Conservation (phyloP, 2,888 invertebrate species). For the Melieria omissa region DNA sequence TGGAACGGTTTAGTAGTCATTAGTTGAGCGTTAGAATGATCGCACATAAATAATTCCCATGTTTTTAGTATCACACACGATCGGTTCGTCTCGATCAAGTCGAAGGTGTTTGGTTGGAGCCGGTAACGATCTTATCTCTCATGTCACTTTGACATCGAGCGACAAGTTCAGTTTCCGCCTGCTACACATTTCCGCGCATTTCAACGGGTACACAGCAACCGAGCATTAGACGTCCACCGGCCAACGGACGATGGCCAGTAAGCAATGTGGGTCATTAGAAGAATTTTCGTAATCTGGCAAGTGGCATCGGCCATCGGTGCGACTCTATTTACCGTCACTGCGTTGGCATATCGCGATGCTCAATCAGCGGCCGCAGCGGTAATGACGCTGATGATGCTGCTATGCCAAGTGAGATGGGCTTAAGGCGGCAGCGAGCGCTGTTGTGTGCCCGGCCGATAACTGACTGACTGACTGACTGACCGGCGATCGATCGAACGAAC, state of each 20-base stretch:
- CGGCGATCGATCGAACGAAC: no score
- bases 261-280: slow-evolving; percentile 31
- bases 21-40: no score
- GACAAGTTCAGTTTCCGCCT: slow-evolving; percentile 13
- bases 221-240: not conserved
- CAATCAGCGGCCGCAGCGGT: slow-evolving; percentile 35
- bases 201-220: not conserved
- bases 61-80: no score
- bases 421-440: not conserved
- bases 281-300: slow-evolving; percentile 27
- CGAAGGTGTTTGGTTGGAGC: no score
- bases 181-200: slow-evolving; percentile 15
- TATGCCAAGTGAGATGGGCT: not conserved
- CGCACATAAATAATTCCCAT: no score
- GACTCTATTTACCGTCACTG: slow-evolving; percentile 37
- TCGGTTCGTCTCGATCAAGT: no score
- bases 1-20: no score
- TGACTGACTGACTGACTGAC: not conserved
- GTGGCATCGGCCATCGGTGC: slow-evolving; percentile 27
- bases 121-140: slow-evolving; percentile 20
- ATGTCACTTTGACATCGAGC: slow-evolving; percentile 22
- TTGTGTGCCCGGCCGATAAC: not conserved
- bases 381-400: slow-evolving; percentile 32
- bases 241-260: not conserved
- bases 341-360: slow-evolving; percentile 34